These are phyloP conservation scores for Chromobotia macracanthus DNA, from an alignment of 2,797 vertebrate genomes.

Conservation along the genomic window DNA sequence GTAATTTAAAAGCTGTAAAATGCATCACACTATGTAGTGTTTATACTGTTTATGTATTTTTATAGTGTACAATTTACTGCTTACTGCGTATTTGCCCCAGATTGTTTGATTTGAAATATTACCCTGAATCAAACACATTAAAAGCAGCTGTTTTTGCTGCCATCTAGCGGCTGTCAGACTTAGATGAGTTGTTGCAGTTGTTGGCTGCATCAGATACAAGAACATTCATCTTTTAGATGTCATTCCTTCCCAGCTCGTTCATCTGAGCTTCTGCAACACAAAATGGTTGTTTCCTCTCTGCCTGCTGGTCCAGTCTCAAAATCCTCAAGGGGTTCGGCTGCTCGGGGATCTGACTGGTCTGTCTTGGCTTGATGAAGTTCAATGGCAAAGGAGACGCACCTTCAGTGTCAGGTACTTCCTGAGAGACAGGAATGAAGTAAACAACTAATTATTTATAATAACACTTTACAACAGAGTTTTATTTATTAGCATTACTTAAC, in stretches of 20 bases:
- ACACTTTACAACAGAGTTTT: too few species aligned
- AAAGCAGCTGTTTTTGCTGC: background rate
- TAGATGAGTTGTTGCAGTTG: too few species aligned
- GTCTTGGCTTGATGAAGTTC: constrained; percentile 32
- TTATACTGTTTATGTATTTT: too few species aligned
- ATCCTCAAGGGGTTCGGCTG: constrained; percentile 5
- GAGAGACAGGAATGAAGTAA: background rate
- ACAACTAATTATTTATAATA: background rate
- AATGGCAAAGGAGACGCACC: constrained; percentile 35
- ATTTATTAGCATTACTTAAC: too few species aligned
- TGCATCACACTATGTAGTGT: too few species aligned
- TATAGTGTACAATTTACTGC: too few species aligned
- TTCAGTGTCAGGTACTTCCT: constrained; percentile 19
- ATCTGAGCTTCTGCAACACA: background rate
- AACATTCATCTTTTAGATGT: background rate
- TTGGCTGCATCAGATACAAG: background rate
- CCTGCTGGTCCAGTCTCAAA: constrained; percentile 28
- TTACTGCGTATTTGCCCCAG: too few species aligned
- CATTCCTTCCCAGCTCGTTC: background rate
- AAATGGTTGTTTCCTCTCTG: background rate
- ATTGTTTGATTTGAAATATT: too few species aligned
- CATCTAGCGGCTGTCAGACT: background rate
- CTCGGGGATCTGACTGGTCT: background rate
- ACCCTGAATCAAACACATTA: background rate
- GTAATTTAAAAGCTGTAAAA: too few species aligned